Base-by-base conservation (phyloP, 2,113 vertebrate species). In the Leuciscus idus region DNA sequence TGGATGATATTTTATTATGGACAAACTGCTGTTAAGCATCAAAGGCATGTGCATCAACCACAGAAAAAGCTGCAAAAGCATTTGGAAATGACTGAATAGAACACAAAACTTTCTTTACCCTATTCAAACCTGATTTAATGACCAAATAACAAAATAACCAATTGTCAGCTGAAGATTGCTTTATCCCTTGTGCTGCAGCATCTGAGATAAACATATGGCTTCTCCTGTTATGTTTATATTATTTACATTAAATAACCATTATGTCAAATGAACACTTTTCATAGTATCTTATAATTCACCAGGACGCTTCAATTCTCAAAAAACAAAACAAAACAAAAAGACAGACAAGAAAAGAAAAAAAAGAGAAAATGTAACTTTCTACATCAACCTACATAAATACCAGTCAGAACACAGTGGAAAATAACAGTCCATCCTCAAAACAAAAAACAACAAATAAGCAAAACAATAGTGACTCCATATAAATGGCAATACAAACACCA, bases 401-500 rank as follows among this genome's bases (percentile, higher is more conserved):
- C 61, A 81, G 43, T 70, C 66, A 73, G 52, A 84, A 19, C 39
- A 59, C 2, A 2, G 19, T 43, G 13, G 11, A 80, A 61, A 43
- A 36, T 28, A 81, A 66, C 36, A 33, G 64, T 30, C 46, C n/a
- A 36, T 82, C 26, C 72, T 74, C 13, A 17, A 46, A 74, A 62
- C 33, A 87, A 70, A 73, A 86, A 79, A 50, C 87, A 80, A 85
- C 26, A 33, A 78, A 39, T 78, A 76, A 88, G 19, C 66, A 39
- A 39, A 72, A 72, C 33, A 48, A 75, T 46, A 87, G 75, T 90
- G 62, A 85, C 76, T 87, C 79, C 86, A 75, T 86, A 78, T 50
- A 90, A 90, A 86, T 87, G 46, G 86, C 85, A 92, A 93, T 89
- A 86, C 30, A 73, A 73, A 73, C 78, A 9, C 76, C 52, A 77